These are phyloP conservation scores for Heptranchias perlo DNA, from an alignment of 2,113 vertebrate species.

Conservation along the genomic window DNA sequence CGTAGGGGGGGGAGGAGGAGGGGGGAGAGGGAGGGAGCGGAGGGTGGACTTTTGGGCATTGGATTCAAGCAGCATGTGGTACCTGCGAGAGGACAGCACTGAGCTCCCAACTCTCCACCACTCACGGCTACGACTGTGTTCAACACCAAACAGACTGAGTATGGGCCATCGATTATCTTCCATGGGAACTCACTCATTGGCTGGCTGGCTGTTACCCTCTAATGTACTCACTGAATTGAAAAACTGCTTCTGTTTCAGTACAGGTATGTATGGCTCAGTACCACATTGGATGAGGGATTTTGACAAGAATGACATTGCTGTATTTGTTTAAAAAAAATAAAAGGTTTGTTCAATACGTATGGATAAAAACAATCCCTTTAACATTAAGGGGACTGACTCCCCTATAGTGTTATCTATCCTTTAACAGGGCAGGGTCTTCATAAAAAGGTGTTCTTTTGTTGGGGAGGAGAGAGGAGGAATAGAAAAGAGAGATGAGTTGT, in stretches of 20 bases:
- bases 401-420: too few relatives aligned
- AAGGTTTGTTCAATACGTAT: neutral
- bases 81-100: neutral
- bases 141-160: neutral
- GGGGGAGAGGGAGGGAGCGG: neutral
- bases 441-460: neutral
- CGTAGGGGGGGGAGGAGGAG: neutral
- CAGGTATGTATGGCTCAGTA: neutral
- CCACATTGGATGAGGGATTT: neutral
- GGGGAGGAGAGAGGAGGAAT: neutral
- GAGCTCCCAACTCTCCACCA: neutral
- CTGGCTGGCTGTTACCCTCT: neutral
- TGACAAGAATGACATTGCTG: neutral
- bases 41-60: neutral
- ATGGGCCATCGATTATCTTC: neutral
- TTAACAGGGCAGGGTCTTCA: neutral
- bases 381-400: neutral
- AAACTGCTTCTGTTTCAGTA: neutral
- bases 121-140: neutral
- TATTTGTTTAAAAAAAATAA: neutral
- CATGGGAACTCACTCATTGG: neutral
- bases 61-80: neutral
- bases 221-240: neutral
- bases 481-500: neutral
- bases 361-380: neutral